A percentile compares a stretch with the other conserved stretches of the same genome.
phyloP scores from a whole-genome alignment of 2,797 vertebrate genomes.

The Oophaga sylvatica region DNA sequence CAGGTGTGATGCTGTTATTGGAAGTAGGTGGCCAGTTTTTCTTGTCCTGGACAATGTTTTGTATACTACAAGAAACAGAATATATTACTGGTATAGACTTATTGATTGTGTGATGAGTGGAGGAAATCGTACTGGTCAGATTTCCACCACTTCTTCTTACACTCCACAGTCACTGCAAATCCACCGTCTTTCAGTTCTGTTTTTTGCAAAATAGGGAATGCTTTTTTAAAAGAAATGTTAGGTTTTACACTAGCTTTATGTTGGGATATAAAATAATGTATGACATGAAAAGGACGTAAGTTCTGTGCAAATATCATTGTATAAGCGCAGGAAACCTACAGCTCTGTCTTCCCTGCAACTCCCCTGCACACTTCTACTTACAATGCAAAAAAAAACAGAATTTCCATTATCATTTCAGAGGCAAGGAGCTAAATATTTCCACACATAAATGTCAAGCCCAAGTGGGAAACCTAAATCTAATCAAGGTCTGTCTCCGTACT shows the following conservation, averaged over 20 bases:
- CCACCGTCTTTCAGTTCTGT: slow-evolving; percentile 40
- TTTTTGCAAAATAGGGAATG: slow-evolving; percentile 28
- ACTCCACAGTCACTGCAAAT: neutral
- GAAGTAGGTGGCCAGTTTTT: too few relatives aligned
- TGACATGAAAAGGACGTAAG: neutral
- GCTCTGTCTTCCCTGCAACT: neutral
- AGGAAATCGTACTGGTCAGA: neutral
- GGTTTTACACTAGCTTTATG: neutral
- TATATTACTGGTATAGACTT: neutral
- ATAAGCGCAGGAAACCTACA: neutral
- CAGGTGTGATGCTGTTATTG: too few relatives aligned
- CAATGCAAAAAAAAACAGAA: neutral
- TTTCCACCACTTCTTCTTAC: neutral
- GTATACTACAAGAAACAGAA: neutral
- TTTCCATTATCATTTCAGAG: neutral
- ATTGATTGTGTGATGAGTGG: neutral
- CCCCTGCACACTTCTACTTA: neutral
- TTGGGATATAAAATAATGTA: neutral
- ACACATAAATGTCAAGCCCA: neutral
- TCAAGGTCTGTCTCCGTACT: neutral
- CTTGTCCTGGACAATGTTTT: too few relatives aligned
- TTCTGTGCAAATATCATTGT: neutral
- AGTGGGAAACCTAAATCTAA: neutral
- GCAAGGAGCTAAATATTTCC: neutral
- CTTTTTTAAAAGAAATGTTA: neutral